A percentile compares a stretch with the other conserved stretches of the same genome.
Conservation (phyloP, 2,888 invertebrate species). For the Cetonia aurata region DNA sequence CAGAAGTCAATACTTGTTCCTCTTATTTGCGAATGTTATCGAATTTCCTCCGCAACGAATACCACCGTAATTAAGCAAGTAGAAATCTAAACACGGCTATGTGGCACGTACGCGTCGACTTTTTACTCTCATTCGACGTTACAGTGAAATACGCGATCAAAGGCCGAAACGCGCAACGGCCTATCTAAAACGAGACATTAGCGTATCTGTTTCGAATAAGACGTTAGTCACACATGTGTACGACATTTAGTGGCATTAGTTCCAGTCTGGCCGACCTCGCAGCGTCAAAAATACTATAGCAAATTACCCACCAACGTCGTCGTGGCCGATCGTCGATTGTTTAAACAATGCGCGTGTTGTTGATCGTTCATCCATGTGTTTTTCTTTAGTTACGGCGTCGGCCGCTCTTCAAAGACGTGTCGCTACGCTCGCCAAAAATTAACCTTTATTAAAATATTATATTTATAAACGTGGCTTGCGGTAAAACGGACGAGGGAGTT, state of each 20-base stretch:
- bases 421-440: conserved; percentile 56
- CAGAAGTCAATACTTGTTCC: background rate
- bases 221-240: conserved; percentile 54
- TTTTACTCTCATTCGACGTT: conserved; percentile 27
- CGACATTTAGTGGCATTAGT: conserved; percentile 58
- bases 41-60: conserved; percentile 19
- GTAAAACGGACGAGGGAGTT: background rate
- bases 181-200: conserved; percentile 49
- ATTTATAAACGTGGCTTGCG: conserved; percentile 31
- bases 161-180: conserved; percentile 42
- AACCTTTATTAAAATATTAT: conserved; percentile 24
- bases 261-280: conserved; percentile 57
- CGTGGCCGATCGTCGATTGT: conserved; percentile 58
- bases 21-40: conserved; percentile 26
- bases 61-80: conserved; percentile 38
- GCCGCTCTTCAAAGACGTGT: conserved; percentile 61
- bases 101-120: conserved; percentile 27
- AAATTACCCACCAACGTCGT: conserved; percentile 57
- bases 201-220: conserved; percentile 55
- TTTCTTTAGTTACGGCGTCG: conserved; percentile 64
- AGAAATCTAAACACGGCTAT: conserved; percentile 31
- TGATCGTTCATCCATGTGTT: conserved; percentile 61
- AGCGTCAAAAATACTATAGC: conserved; percentile 59
- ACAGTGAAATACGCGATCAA: conserved; percentile 45
- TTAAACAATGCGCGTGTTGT: conserved; percentile 60